Evolutionary conservation across 2,113 vertebrate species (phyloP).

Genomic region (Clupea harengus): DNA sequence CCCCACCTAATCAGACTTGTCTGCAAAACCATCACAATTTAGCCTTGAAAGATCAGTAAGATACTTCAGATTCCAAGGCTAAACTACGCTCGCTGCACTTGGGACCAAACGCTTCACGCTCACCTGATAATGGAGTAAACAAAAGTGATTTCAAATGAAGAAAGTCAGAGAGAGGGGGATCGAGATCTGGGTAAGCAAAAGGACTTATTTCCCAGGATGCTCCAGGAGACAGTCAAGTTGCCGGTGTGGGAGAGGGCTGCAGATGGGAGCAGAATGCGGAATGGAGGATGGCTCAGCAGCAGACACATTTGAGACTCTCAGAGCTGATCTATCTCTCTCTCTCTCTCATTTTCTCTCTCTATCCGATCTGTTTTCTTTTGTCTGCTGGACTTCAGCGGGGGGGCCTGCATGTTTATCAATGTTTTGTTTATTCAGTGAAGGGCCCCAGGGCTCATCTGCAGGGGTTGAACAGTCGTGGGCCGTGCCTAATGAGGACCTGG

Average conservation of each 20-base stretch:
- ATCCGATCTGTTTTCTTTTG: not conserved
- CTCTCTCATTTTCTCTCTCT: not conserved
- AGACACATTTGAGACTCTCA: not conserved
- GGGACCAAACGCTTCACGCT: not conserved
- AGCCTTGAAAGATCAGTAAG: not conserved
- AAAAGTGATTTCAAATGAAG: not conserved
- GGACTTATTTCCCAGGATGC: not conserved
- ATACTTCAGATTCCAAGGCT: not conserved
- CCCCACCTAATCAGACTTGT: not conserved
- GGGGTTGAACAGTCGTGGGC: not conserved
- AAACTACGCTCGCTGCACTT: not conserved
- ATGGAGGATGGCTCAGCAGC: not conserved
- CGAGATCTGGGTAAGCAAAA: not conserved
- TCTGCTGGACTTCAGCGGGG: not conserved
- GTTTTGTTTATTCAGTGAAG: constrained; percentile 4
- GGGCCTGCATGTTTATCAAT: constrained; percentile 5
- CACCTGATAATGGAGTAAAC: not conserved
- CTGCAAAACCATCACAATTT: not conserved
- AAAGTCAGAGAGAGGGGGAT: not conserved
- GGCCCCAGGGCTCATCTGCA: not conserved
- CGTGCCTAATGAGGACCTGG: constrained; percentile 3
- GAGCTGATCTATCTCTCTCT: not conserved
- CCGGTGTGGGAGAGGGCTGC: not conserved
- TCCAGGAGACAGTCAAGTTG: not conserved
- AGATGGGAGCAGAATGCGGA: not conserved